These are phyloP conservation scores for Indri indri DNA, from an alignment of 2,113 vertebrate genomes.

Conservation along the genomic window DNA sequence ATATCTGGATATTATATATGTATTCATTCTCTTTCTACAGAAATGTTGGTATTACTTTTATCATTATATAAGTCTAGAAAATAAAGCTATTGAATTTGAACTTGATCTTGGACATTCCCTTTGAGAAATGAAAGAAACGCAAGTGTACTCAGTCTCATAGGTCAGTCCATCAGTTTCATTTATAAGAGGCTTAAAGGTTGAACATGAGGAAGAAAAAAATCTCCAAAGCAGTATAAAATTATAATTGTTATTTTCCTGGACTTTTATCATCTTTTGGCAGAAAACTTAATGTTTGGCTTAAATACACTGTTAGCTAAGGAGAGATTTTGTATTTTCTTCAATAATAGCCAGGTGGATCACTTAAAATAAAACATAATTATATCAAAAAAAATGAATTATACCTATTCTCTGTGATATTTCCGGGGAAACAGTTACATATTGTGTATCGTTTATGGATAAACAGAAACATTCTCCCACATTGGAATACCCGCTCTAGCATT, in stretches of 20 bases:
- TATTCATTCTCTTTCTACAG: neutral
- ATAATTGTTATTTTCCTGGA: constrained; percentile 61
- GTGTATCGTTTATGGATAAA: constrained; percentile 70
- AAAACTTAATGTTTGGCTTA: constrained; percentile 4
- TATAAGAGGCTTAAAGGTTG: constrained; percentile 65
- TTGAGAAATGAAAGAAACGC: constrained; percentile 54
- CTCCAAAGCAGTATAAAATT: neutral
- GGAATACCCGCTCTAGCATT: constrained; percentile 75
- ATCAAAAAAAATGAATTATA: neutral
- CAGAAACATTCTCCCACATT: constrained; percentile 72
- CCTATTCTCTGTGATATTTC: neutral
- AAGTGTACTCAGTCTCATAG: constrained; percentile 62
- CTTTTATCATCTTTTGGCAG: constrained; percentile 13
- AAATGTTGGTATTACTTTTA: constrained; percentile 34
- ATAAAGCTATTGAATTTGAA: constrained; percentile 75
- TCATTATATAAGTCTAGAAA: constrained; percentile 57
- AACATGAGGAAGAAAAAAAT: constrained; percentile 65
- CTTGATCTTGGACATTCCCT: constrained; percentile 70
- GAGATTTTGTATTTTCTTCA: neutral
- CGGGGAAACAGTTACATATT: neutral
- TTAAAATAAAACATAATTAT: neutral
- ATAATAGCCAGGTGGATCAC: neutral
- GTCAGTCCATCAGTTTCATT: constrained; percentile 71
- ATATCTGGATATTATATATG: neutral
- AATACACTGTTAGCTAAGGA: neutral